Evolutionary conservation across 2,797 vertebrate species (phyloP).

Genomic region (Micropoecilia bifurca): DNA sequence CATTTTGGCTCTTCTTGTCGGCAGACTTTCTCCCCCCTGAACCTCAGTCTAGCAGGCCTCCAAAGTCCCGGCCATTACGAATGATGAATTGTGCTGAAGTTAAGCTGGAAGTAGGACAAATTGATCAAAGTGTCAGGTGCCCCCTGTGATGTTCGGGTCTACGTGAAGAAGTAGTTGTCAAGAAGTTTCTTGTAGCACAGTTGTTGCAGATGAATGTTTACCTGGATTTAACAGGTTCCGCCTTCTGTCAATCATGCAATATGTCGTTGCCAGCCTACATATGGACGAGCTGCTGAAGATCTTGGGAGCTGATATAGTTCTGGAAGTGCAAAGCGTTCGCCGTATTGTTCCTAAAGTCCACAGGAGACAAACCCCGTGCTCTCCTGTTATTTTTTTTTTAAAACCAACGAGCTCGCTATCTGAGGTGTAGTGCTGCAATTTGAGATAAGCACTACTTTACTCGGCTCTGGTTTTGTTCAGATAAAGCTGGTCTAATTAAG

Average conservation of each 20-base stretch:
- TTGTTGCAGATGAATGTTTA: conserved; percentile 81
- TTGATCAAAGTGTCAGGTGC: conserved; percentile 88
- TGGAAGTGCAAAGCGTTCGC: conserved; percentile 50
- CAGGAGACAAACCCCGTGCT: conserved; percentile 55
- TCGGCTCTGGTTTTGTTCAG: conserved; percentile 79
- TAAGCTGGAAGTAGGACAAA: conserved; percentile 86
- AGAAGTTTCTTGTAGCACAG: conserved; percentile 76
- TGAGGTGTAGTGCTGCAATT: conserved; percentile 80
- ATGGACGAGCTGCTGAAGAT: conserved; percentile 54
- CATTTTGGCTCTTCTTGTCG: conserved; percentile 77
- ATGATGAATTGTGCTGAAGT: conserved; percentile 87
- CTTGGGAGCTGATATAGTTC: conserved; percentile 54
- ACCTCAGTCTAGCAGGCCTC: conserved; percentile 70
- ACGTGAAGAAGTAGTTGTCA: conserved; percentile 78
- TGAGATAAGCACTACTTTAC: conserved; percentile 82
- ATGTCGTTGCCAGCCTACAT: conserved; percentile 70
- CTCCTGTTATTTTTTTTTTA: conserved; percentile 33
- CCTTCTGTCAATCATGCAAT: conserved; percentile 47
- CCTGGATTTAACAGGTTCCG: conserved; percentile 67
- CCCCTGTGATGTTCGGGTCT: conserved; percentile 83
- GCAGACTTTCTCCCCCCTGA: conserved; percentile 63
- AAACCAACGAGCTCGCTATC: conserved; percentile 69
- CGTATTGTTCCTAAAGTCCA: conserved; percentile 60
- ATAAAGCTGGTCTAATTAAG: conserved; percentile 86
- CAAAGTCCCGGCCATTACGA: conserved; percentile 78